A percentile compares a stretch with the other conserved stretches of the same genome.
Evolutionary conservation across 2,797 vertebrate species (phyloP).

Genomic region (Muraenolepis orangiensis): DNA sequence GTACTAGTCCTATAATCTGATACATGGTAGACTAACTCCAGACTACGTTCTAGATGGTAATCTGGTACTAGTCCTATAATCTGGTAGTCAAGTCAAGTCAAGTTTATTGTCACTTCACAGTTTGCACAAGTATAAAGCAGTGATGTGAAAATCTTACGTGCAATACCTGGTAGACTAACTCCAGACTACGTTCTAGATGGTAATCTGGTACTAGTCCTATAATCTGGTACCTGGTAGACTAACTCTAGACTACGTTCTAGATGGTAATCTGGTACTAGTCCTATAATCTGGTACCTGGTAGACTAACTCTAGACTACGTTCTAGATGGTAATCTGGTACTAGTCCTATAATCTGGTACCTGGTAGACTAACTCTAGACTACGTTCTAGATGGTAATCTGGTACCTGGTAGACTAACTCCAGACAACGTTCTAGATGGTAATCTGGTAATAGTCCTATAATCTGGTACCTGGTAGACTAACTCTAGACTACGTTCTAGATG

Average conservation of each 20-base stretch:
- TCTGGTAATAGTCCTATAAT: not conserved
- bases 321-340: not conserved
- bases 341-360: slow-evolving; percentile 71
- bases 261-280: too few relatives aligned
- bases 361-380: slow-evolving; percentile 92
- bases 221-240: not conserved
- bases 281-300: not conserved
- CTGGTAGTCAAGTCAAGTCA: too few relatives aligned
- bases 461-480: slow-evolving; percentile 89
- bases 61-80: not conserved
- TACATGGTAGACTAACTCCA: not conserved
- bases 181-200: too few relatives aligned
- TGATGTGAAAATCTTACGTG: too few relatives aligned
- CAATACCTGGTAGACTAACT: not conserved
- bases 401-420: not conserved
- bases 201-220: not conserved
- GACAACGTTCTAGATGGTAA: not conserved
- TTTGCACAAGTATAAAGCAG: too few relatives aligned
- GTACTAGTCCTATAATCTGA: not conserved
- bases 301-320: not conserved
- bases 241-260: not conserved
- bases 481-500: not conserved
- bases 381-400: too few relatives aligned
- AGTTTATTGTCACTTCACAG: too few relatives aligned
- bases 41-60: too few relatives aligned